Evolutionary conservation across 2,888 invertebrate species (phyloP), one percentile per base, ranked within the genome.

Genomic region (Helobdella robusta): DNA sequence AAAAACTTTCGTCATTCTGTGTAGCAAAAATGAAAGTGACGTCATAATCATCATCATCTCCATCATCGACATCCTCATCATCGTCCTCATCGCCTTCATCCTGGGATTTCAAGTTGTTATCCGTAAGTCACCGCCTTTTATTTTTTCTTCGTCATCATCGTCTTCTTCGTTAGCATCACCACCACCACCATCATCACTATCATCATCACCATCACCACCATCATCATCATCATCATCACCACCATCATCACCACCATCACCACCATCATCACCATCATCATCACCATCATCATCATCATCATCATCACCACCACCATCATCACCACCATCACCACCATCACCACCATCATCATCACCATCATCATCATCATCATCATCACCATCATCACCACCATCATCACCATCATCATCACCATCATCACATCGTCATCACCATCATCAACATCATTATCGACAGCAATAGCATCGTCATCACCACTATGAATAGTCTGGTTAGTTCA

Each of bases 231-330:
- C 50, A 54, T 62, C 28, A 62, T 50, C 50, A 62, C 50, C 50
- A 62, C 50, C 50, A 62, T 62, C 50, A 62, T 62, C 50, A 62
- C 50, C 50, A 62, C 50, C 25, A 62, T 62, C 50, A 62, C 50
- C 50, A 62, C 50, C 50, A 62, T 62, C 50, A 62, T 62, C 50
- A 62, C 50, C 54, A 54, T 3, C 54, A 54, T 5, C 54, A 25
- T 54, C 54, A 54, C 25, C 54, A 5, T 54, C 54, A 5, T 54
- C 54, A 25, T 54, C 54, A 5, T 54, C 54, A 5, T 54, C 54
- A 54, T 54, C 2, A 5, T 54, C 54, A 54, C 25, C 54, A 25
- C 25, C 6, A 59, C 34, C 59, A 8, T 59, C 59, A 59, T 59
- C 59, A 59, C 34, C 59, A 59, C 34, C 59, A 59, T 59, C 59